phyloP scores from a whole-genome alignment of 2,113 vertebrate genomes.

The Pseudopipra pipra region DNA sequence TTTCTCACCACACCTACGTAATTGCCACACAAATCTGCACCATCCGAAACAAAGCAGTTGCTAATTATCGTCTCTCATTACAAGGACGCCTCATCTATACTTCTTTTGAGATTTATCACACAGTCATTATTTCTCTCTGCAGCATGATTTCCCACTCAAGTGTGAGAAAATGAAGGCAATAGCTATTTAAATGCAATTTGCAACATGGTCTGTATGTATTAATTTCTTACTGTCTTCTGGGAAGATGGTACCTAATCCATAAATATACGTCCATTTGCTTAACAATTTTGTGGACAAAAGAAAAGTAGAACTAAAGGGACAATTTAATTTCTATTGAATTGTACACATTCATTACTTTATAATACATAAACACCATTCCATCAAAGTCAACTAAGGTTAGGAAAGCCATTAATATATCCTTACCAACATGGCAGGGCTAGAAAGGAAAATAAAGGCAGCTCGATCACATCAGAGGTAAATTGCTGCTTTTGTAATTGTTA shows the following conservation, averaged over 20 bases:
- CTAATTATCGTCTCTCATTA: conserved; percentile 16
- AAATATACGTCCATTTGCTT: neutral
- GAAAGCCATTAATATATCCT: neutral
- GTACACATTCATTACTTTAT: neutral
- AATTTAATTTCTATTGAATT: neutral
- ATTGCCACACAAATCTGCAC: neutral
- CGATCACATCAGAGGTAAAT: neutral
- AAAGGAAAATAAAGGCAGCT: neutral
- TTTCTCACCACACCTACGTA: conserved; percentile 1
- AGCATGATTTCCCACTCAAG: conserved; percentile 5
- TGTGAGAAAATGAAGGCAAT: neutral
- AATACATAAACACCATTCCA: neutral
- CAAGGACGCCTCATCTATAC: neutral
- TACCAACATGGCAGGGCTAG: neutral
- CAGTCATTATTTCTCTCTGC: conserved; percentile 29
- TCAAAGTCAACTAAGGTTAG: neutral
- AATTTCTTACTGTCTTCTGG: neutral
- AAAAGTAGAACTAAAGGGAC: neutral
- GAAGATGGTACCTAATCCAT: neutral
- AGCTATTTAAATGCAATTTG: conserved; percentile 21
- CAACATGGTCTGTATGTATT: neutral
- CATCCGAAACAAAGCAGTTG: conserved; percentile 29
- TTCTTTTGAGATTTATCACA: conserved; percentile 7
- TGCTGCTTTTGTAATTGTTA: neutral
- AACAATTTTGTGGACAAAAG: neutral